Percentiles rank a stretch among this genome's conserved stretches.
Conservation (phyloP, 2,797 vertebrate species). For the Harpagifer antarcticus region DNA sequence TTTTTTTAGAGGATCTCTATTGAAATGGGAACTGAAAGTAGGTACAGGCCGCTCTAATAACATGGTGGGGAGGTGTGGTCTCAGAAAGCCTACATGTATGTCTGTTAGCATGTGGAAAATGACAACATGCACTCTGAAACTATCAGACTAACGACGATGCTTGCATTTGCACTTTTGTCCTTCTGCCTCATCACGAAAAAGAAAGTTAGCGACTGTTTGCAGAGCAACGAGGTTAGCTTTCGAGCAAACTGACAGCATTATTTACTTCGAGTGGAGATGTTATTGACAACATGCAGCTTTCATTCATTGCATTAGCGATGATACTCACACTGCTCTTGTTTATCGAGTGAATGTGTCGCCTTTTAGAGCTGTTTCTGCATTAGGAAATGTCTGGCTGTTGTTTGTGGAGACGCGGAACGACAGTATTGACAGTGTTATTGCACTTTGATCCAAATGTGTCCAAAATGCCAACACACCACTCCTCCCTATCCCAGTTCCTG, state of each 20-base stretch:
- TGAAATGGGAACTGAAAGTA: too few species aligned
- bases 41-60: background rate
- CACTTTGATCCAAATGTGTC: conserved; percentile 66
- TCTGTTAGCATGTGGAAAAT: background rate
- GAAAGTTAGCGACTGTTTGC: background rate
- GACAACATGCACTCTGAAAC: background rate
- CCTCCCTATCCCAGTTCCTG: conserved; percentile 59
- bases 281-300: background rate
- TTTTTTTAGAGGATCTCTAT: background rate
- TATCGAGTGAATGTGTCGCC: conserved; percentile 19
- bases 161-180: background rate
- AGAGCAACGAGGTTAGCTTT: background rate
- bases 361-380: conserved; percentile 36
- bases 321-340: conserved; percentile 58
- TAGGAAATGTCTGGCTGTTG: background rate
- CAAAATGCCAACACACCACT: conserved; percentile 76
- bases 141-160: background rate
- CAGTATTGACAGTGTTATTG: conserved; percentile 29
- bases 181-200: background rate
- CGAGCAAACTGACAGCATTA: background rate
- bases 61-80: background rate
- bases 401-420: background rate
- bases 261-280: background rate
- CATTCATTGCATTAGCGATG: conserved; percentile 21
- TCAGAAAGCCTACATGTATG: background rate